Evolutionary conservation across 2,113 vertebrate genomes (phyloP).

Genomic region (Bothrops jararaca): DNA sequence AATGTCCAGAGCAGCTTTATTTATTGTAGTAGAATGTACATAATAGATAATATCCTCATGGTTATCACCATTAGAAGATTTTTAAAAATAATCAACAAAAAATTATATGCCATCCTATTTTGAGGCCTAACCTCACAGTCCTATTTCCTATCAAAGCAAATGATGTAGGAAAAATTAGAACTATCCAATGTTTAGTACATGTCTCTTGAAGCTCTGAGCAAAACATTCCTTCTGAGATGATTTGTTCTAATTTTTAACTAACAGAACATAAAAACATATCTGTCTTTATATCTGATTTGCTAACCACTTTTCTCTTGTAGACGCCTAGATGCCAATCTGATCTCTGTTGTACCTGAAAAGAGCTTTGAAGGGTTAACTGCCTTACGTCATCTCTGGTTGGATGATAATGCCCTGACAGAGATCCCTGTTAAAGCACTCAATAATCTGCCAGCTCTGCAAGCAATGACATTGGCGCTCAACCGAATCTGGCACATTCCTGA

Average conservation of each 20-base stretch:
- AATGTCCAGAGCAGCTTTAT: not conserved
- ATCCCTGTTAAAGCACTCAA: slow-evolving; percentile 86
- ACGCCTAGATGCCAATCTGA: slow-evolving; percentile 92
- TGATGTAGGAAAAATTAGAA: not conserved
- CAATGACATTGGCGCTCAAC: slow-evolving; percentile 96
- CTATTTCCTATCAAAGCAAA: not conserved
- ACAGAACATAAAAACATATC: not conserved
- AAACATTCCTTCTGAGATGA: not conserved
- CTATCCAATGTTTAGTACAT: not conserved
- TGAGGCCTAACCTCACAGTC: not conserved
- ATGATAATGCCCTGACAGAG: slow-evolving; percentile 88
- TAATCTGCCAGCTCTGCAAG: slow-evolving; percentile 84
- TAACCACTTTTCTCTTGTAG: slow-evolving; percentile 68
- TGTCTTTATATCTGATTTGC: not conserved
- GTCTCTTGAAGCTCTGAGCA: not conserved
- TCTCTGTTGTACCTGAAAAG: slow-evolving; percentile 83
- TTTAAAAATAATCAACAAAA: not conserved
- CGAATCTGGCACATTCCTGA: slow-evolving; percentile 87
- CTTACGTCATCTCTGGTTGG: slow-evolving; percentile 92
- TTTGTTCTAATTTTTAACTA: not conserved
- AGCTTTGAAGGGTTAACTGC: slow-evolving; percentile 85
- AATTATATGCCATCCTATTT: not conserved
- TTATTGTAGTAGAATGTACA: not conserved
- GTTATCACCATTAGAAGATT: not conserved
- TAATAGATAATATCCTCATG: not conserved